Base-by-base conservation (phyloP, 1,140 invertebrate genomes). In the Hycleus cichorii region DNA sequence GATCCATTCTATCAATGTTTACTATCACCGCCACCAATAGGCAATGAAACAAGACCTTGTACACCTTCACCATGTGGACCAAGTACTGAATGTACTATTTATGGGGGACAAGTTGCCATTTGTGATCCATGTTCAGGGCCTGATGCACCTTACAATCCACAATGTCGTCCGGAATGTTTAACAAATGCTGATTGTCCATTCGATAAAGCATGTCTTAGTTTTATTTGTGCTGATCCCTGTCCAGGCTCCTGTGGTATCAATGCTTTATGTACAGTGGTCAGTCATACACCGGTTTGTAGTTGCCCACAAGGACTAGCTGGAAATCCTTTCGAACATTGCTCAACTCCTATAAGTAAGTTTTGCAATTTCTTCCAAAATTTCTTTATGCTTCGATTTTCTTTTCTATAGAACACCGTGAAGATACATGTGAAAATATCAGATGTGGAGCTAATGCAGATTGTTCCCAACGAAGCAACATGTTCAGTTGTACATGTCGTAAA, bases 291-390 rank as follows among this genome's bases (percentile, higher is more conserved):
- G 9, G 80, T 90, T 18, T 93, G 90, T 70, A 80, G 78, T 24
- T 92, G 90, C 72, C 82, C 81, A 47, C 67, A 76, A 27, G 86
- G 85, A 49, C 81, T 88, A 40, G 77, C 81, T 65, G 91, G 91
- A 63, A 91, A 93, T 78, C 89, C 91, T 4, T 90, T 87, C 69
- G 86, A 88, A 68, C 83, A 88, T 65, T 91, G 89, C 65, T 76
- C 80, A 43, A 72, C 76, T 24, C 79, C 81, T 48, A 64, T 66
- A 63, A 71, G 77, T 79, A 72, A 73, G 70, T 66, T n/a, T 11
- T 44, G 3, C 4, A 47, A 32, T 32, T 32, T 7, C 7, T 32
- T 45, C 18, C 50, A 55, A 46, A 44, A 25, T 44, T n/a, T 52
- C 7, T 40, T 11, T 39, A 26, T 9, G 7, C 11, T 45, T 39